A percentile compares a stretch with the other conserved stretches of the same genome.
These are phyloP conservation scores for Artibeus lituratus DNA, from an alignment of 2,797 vertebrate genomes.

Conservation along the genomic window DNA sequence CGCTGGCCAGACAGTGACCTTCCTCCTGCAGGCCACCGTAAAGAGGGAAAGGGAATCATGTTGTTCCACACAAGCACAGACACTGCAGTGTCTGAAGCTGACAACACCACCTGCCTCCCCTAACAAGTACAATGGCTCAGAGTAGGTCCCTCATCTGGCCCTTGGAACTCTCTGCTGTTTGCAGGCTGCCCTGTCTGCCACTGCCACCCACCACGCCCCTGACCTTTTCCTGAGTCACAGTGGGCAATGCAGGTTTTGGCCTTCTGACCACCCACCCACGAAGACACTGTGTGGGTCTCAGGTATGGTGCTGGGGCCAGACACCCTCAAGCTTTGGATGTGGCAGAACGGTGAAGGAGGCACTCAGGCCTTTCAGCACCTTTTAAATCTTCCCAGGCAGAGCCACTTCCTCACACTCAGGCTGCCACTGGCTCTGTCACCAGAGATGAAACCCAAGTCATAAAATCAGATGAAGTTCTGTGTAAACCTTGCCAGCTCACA, in stretches of 20 bases:
- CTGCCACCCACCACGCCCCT: not conserved
- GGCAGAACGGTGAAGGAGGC: not conserved
- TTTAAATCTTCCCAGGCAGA: conserved; percentile 8
- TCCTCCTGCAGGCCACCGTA: not conserved
- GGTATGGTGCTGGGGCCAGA: not conserved
- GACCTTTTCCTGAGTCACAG: not conserved
- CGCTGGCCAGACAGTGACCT: not conserved
- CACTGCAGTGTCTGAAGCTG: too few relatives aligned
- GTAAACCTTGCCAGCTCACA: conserved; percentile 38
- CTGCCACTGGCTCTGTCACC: not conserved
- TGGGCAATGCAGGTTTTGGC: not conserved
- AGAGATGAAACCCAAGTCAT: conserved; percentile 49
- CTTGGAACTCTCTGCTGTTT: not conserved
- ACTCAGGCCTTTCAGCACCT: not conserved
- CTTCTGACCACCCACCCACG: not conserved
- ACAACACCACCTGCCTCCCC: not conserved
- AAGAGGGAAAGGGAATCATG: not conserved
- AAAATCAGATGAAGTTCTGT: conserved; percentile 50
- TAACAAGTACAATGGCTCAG: not conserved
- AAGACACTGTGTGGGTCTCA: not conserved
- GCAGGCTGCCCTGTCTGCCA: not conserved
- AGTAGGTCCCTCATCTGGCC: too few relatives aligned
- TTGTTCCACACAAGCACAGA: not conserved
- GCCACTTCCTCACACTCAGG: not conserved
- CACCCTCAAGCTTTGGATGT: not conserved